These are phyloP conservation scores for Diceros bicornis DNA, from an alignment of 2,797 vertebrate species.

Conservation along the genomic window DNA sequence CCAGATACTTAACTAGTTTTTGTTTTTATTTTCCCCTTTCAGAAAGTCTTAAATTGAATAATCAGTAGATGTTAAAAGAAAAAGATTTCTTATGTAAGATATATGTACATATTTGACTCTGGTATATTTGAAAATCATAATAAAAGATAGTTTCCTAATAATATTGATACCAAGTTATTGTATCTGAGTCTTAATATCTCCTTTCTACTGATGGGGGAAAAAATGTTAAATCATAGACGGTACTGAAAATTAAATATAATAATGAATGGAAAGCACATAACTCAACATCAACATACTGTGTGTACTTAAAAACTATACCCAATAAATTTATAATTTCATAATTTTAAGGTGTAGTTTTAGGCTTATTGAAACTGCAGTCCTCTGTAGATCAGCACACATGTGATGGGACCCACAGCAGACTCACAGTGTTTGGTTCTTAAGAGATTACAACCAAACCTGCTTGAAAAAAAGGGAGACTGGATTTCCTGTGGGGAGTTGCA, in stretches of 20 bases:
- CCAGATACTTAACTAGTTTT: not conserved
- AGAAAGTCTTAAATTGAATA: not conserved
- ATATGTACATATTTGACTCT: not conserved
- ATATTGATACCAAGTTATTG: not conserved
- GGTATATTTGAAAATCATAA: conserved; percentile 37
- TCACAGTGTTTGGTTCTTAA: not conserved
- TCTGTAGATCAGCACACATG: not conserved
- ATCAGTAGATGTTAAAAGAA: not conserved
- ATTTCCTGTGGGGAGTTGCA: not conserved
- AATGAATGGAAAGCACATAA: not conserved
- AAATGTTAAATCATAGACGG: not conserved
- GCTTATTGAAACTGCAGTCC: not conserved
- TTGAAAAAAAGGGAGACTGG: not conserved
- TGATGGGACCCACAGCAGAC: not conserved
- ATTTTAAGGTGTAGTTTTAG: not conserved
- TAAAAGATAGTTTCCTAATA: conserved; percentile 31
- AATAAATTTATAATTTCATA: conserved; percentile 9
- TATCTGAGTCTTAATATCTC: not conserved
- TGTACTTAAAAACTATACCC: not conserved
- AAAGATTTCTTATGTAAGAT: not conserved
- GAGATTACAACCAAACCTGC: not conserved
- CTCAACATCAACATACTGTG: not conserved
- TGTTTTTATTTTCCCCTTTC: not conserved
- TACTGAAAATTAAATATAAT: not conserved
- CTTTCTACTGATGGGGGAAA: not conserved